phyloP scores from a whole-genome alignment of 2,797 vertebrate genomes.

The Epinephelus coioides region DNA sequence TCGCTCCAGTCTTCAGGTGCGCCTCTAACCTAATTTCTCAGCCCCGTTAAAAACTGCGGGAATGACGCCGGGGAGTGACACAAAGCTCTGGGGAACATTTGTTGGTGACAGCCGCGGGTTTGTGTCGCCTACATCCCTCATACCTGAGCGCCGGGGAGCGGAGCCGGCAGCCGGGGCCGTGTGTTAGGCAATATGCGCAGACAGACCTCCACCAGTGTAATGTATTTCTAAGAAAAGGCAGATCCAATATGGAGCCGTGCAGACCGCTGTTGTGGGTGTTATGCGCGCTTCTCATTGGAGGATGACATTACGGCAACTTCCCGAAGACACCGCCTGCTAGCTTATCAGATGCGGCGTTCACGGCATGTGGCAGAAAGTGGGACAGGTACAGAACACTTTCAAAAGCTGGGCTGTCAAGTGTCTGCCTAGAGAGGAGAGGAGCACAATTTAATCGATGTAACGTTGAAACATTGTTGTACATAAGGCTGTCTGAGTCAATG shows the following conservation, averaged over 20 bases:
- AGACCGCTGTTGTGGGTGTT: conserved; percentile 48
- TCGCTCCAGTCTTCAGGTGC: conserved; percentile 64
- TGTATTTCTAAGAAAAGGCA: conserved; percentile 49
- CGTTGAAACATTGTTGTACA: background rate
- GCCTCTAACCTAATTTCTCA: conserved; percentile 62
- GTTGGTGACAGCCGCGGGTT: conserved; percentile 28
- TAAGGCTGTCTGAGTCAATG: too few relatives aligned
- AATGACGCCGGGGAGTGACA: conserved; percentile 10
- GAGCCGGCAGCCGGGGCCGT: conserved; percentile 26
- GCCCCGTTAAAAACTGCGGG: conserved; percentile 33
- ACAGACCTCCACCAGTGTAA: background rate
- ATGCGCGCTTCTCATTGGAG: conserved; percentile 74
- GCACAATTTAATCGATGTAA: too few relatives aligned
- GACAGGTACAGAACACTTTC: rapidly evolving
- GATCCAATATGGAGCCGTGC: conserved; percentile 81
- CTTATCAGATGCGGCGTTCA: conserved; percentile 68
- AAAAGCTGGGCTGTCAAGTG: too few relatives aligned
- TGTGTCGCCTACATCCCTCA: conserved; percentile 50
- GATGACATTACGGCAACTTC: conserved; percentile 54
- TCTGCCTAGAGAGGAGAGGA: too few relatives aligned
- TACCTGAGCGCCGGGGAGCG: conserved; percentile 47
- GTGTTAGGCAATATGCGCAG: conserved; percentile 29
- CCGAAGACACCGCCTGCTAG: conserved; percentile 57
- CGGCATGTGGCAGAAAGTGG: rapidly evolving
- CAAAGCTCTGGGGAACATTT: conserved; percentile 18